Percentiles rank a stretch among this genome's conserved stretches.
Evolutionary conservation across 2,888 invertebrate genomes (phyloP).

Genomic region (Diaphora mendica): DNA sequence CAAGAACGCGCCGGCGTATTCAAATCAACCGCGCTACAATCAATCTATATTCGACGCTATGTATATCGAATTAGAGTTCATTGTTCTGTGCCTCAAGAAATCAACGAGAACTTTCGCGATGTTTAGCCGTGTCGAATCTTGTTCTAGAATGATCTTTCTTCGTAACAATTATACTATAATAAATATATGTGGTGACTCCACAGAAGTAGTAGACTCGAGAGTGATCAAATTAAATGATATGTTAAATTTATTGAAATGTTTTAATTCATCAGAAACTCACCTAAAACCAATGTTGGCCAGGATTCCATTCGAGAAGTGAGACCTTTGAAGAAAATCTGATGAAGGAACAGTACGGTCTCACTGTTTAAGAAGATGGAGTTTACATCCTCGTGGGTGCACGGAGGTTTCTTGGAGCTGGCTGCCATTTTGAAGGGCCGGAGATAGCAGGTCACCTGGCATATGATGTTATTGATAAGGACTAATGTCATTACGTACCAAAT

Average conservation of each 20-base stretch:
- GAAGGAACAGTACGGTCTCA: conserved; percentile 96
- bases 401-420: conserved; percentile 96
- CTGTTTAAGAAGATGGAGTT: conserved; percentile 97
- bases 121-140: too few species aligned
- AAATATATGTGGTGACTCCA: too few species aligned
- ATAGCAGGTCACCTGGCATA: conserved; percentile 90
- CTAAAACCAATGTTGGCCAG: conserved; percentile 97
- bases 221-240: not conserved
- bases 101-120: too few species aligned
- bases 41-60: too few species aligned
- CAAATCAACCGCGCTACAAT: too few species aligned
- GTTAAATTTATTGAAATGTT: not conserved
- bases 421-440: conserved; percentile 97
- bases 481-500: not conserved
- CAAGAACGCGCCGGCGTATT: too few species aligned
- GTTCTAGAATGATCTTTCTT: too few species aligned
- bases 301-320: conserved; percentile 96
- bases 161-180: too few species aligned
- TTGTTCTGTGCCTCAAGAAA: too few species aligned
- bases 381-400: conserved; percentile 96
- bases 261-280: conserved; percentile 79
- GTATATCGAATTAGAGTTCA: too few species aligned
- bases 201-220: too few species aligned
- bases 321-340: conserved; percentile 97
- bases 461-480: not conserved